These are phyloP conservation scores for Mus caroli DNA, from an alignment of 2,797 vertebrate genomes.

Conservation along the genomic window DNA sequence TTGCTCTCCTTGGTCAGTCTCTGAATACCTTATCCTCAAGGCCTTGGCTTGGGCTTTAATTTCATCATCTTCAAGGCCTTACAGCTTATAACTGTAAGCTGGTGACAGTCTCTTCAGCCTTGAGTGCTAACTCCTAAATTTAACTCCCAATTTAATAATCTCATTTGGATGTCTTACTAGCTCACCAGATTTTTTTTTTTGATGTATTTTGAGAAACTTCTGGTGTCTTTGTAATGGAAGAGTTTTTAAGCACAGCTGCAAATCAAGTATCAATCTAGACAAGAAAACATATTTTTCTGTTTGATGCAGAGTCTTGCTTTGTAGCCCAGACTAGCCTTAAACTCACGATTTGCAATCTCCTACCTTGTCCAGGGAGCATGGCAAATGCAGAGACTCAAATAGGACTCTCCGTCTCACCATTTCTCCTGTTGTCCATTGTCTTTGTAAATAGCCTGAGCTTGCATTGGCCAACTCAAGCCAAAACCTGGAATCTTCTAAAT, in stretches of 20 bases:
- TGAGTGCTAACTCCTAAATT: background rate
- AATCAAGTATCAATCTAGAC: background rate
- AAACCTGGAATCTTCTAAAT: background rate
- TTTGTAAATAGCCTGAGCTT: background rate
- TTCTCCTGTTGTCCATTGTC: background rate
- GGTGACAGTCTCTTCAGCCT: background rate
- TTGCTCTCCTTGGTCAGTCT: constrained; percentile 6
- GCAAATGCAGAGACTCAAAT: background rate
- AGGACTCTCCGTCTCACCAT: background rate
- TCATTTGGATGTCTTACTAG: background rate
- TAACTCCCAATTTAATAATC: constrained; percentile 14
- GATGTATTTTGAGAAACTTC: background rate
- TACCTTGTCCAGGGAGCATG: background rate
- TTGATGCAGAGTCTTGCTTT: constrained; percentile 3
- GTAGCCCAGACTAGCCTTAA: background rate
- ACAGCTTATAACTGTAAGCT: background rate
- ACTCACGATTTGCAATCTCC: background rate
- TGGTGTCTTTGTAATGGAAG: background rate
- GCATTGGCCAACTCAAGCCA: background rate
- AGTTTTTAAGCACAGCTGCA: background rate
- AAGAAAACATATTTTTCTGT: background rate
- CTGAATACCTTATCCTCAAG: background rate
- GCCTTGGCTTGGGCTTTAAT: constrained; percentile 1
- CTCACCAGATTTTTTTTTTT: background rate
- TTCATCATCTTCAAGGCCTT: background rate